A percentile compares a stretch with the other conserved stretches of the same genome.
phyloP scores from a whole-genome alignment of 2,113 vertebrate genomes.

The Cichladusa arquata region DNA sequence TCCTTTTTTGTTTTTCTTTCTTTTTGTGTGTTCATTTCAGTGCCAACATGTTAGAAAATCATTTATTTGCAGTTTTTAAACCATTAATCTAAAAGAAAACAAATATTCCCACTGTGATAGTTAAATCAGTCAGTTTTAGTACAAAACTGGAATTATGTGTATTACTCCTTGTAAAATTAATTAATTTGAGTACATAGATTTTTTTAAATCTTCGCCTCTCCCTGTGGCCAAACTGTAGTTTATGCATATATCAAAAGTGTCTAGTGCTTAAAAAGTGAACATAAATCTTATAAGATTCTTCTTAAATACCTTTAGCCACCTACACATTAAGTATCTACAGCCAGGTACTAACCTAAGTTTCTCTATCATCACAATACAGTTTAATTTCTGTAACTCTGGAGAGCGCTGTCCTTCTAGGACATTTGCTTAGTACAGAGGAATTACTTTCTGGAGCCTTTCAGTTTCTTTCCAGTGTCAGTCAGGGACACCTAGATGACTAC shows the following conservation, averaged over 20 bases:
- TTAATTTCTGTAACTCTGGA: not conserved
- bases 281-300: not conserved
- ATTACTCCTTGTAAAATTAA: not conserved
- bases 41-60: not conserved
- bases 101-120: not conserved
- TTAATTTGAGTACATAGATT: not conserved
- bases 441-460: not conserved
- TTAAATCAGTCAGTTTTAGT: not conserved
- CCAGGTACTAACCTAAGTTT: not conserved
- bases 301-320: not conserved
- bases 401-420: accelerated
- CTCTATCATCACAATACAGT: not conserved
- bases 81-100: not conserved
- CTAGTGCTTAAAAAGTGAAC: not conserved
- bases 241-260: not conserved
- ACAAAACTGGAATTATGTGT: not conserved
- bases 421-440: not conserved
- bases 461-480: not conserved
- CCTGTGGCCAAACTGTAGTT: not conserved
- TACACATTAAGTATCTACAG: not conserved
- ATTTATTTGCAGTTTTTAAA: not conserved
- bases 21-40: not conserved
- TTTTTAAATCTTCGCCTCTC: not conserved
- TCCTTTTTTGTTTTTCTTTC: not conserved
- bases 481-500: not conserved